These are phyloP conservation scores for Alviniconcha strummeri DNA, from an alignment of 2,888 invertebrate genomes.

Conservation along the genomic window DNA sequence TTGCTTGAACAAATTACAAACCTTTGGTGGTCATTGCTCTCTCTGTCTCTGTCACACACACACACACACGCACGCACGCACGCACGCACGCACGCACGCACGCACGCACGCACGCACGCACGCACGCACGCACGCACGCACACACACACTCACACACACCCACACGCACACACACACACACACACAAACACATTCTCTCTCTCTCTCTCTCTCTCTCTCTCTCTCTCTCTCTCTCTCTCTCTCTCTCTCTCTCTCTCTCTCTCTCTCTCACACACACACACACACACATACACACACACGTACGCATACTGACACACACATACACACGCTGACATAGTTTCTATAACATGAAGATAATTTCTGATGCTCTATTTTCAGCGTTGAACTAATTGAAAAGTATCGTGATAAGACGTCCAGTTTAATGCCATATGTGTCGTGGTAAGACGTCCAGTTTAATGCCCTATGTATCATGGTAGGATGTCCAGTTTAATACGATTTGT, in stretches of 20 bases:
- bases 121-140: neutral
- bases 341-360: neutral
- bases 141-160: neutral
- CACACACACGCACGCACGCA: neutral
- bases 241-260: neutral
- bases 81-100: neutral
- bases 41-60: neutral
- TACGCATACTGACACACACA: neutral
- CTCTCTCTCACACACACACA: constrained; percentile 1
- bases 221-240: neutral
- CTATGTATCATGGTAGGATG: no score
- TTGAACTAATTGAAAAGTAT: no score
- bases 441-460: no score
- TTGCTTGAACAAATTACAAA: no score
- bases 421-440: no score
- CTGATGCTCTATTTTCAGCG: no score
- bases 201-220: neutral
- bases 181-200: neutral
- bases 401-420: no score
- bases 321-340: neutral
- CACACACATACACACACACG: constrained; percentile 4
- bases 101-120: neutral
- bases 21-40: no score
- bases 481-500: no score
- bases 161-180: neutral